Base-by-base conservation (phyloP, 1,140 invertebrate genomes). In the Acromyrmex heyeri region DNA sequence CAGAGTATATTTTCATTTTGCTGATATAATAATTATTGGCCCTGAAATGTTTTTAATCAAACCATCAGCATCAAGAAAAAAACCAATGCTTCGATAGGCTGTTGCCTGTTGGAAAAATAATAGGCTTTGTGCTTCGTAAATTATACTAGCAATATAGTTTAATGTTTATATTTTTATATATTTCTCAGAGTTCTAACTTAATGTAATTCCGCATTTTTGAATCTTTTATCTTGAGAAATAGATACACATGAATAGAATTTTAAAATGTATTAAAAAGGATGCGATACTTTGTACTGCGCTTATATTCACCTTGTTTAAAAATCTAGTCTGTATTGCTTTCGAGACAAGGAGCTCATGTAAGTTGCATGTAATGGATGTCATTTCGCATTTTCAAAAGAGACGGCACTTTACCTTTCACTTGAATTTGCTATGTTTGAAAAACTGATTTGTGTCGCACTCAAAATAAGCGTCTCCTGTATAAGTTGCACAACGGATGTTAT, bases 21-120 rank as follows among this genome's bases (percentile, higher is more conserved):
- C 18, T 24, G 61, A 67, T 50, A 78, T 77, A 38, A 53, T 65
- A 50, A 79, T 79, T 79, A 79, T 53, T 53, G 38, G 30, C 44
- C 65, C 44, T 18, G 61, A 79, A 79, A 67, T 53, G 48, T 67
- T 67, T 79, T 67, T 57, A 50, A 67, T 21, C 4, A 67, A 53
- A 30, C 7, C n/a, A 30, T 78, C 62, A 12, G 10, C 57, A n/a
- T n/a, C 53, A 59, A 34, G 48, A 50, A 24, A 61, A 75, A 21
- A 38, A 59, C 27, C 18, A 65, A 34, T 73, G 50, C n/a, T 27
- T 8, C 50, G 14, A 38, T 34, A 21, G 30, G 27, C 70, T 73
- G 53, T 57, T 8, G 48, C 48, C n/a, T 48, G 18, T 72, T 72
- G 7, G 30, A 64, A 38, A 65, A 34, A 30, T 14, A 50, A 57